These are phyloP conservation scores for Mobula hypostoma DNA, from an alignment of 2,113 vertebrate species.

Conservation along the genomic window DNA sequence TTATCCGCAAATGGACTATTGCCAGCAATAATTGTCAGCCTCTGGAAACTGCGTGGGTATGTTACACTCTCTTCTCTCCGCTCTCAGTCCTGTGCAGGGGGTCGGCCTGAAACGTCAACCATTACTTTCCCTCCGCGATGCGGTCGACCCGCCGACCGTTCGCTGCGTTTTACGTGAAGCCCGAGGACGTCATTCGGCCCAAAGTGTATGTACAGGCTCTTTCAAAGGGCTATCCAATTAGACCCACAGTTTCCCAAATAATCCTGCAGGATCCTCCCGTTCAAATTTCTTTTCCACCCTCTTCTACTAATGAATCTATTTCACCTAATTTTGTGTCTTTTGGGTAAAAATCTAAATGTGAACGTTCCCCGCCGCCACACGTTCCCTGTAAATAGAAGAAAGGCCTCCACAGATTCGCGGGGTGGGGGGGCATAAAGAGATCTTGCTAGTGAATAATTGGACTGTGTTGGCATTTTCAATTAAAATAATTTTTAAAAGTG, in stretches of 20 bases:
- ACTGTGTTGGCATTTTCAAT: not conserved
- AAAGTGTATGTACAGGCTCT: not conserved
- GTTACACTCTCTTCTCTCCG: no score
- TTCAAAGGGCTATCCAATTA: not conserved
- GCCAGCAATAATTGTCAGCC: not conserved
- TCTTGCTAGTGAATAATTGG: not conserved
- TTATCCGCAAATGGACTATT: not conserved
- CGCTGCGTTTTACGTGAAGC: not conserved
- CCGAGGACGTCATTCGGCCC: not conserved
- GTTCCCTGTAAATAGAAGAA: not conserved
- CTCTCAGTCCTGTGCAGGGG: no score
- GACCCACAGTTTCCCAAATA: not conserved
- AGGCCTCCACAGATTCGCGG: not conserved
- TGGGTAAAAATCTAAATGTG: not conserved
- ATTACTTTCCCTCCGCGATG: no score
- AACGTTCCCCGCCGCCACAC: not conserved
- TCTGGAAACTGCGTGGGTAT: not conserved
- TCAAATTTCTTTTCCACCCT: not conserved
- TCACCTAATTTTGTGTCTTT: not conserved
- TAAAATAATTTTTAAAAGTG: not conserved
- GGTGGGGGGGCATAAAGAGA: not conserved
- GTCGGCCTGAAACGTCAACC: no score
- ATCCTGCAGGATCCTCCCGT: not conserved
- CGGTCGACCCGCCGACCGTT: no score
- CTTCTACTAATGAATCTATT: not conserved